phyloP scores from a whole-genome alignment of 2,113 vertebrate species.

The Egretta garzetta region DNA sequence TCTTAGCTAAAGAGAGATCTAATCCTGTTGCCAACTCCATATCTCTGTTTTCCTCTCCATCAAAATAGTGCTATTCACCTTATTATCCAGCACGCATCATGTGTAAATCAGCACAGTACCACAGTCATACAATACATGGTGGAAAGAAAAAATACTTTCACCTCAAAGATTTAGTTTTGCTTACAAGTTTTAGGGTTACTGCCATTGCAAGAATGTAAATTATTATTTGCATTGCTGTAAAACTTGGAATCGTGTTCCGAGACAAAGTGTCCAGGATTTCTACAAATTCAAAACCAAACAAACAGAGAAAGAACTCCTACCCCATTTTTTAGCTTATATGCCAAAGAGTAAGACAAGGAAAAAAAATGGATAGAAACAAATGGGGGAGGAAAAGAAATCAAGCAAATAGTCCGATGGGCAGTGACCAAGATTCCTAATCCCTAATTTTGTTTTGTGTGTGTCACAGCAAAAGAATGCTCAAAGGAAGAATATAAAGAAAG shows the following conservation, averaged over 20 bases:
- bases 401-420: neutral
- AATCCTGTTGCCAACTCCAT: neutral
- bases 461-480: neutral
- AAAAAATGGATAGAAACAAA: neutral
- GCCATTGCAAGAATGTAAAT: neutral
- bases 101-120: neutral
- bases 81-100: neutral
- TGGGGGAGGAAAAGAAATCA: neutral
- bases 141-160: neutral
- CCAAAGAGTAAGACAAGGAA: neutral
- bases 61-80: neutral
- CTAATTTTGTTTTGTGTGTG: neutral
- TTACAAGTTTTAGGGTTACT: neutral
- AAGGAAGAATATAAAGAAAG: neutral
- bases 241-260: neutral
- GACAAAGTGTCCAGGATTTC: neutral
- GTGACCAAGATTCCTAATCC: neutral
- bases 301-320: neutral
- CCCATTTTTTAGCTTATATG: neutral
- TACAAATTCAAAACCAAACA: neutral
- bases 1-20: neutral
- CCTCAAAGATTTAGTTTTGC: neutral
- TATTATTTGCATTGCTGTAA: neutral
- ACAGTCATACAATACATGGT: neutral
- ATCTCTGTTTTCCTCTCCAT: neutral